Percentiles rank a stretch among this genome's conserved stretches.
Conservation (phyloP, 2,888 invertebrate species). For the Anticlea derivata region DNA sequence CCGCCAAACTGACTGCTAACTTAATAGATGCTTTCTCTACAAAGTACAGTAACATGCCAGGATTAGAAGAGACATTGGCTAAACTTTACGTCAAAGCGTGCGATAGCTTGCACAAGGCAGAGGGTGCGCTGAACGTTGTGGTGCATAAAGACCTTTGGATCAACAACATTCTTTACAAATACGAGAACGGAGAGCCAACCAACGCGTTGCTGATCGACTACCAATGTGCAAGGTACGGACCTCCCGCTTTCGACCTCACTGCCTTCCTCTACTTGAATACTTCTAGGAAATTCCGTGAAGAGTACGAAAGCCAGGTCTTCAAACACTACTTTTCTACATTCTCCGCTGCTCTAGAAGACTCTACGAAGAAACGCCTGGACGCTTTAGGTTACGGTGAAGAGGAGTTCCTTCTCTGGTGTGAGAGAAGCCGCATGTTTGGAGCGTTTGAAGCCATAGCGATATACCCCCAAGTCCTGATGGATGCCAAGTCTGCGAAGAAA, state of each 20-base stretch:
- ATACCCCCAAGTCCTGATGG: conserved; percentile 49
- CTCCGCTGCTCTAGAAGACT: conserved; percentile 41
- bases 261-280: conserved; percentile 59
- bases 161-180: conserved; percentile 69
- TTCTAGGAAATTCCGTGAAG: conserved; percentile 50
- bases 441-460: conserved; percentile 41
- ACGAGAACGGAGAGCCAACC: conserved; percentile 48
- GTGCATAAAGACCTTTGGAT: conserved; percentile 71
- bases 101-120: conserved; percentile 46
- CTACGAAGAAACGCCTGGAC: conserved; percentile 46
- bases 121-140: conserved; percentile 59
- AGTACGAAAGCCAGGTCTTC: conserved; percentile 49
- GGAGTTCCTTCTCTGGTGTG: conserved; percentile 47
- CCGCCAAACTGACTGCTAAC: conserved; percentile 57
- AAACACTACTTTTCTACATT: conserved; percentile 57
- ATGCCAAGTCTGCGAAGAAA: conserved; percentile 42
- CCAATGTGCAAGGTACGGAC: conserved; percentile 64
- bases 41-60: conserved; percentile 41
- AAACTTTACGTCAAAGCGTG: conserved; percentile 53
- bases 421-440: conserved; percentile 49
- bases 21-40: conserved; percentile 55
- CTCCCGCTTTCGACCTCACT: conserved; percentile 68
- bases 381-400: conserved; percentile 46
- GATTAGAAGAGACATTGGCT: conserved; percentile 48
- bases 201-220: conserved; percentile 65